A percentile compares a stretch with the other conserved stretches of the same genome.
Conservation (phyloP, 2,113 vertebrate species). For the Bagarius yarrelli region DNA sequence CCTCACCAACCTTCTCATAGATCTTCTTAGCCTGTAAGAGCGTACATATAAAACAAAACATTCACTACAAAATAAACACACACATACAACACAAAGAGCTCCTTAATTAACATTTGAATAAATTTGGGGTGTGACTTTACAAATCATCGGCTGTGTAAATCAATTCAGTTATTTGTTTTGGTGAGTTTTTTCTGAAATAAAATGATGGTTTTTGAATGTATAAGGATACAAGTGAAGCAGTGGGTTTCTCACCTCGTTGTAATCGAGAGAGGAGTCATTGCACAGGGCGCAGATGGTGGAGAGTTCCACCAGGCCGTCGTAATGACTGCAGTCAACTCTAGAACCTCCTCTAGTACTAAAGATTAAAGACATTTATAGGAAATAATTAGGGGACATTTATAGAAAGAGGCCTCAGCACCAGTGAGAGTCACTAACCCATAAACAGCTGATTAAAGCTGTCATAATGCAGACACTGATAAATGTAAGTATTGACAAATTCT, state of each 20-base stretch:
- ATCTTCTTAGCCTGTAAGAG: conserved; percentile 80
- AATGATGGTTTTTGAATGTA: background rate
- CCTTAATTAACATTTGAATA: no score
- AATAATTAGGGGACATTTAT: background rate
- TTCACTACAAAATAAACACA: background rate
- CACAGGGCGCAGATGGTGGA: conserved; percentile 91
- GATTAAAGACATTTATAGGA: background rate
- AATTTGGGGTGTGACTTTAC: no score
- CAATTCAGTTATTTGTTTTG: background rate
- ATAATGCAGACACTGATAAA: background rate
- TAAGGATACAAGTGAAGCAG: background rate
- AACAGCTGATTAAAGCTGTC: background rate
- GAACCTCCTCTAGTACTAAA: conserved; percentile 78
- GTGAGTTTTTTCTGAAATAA: background rate
- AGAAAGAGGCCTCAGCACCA: background rate
- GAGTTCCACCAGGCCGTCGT: conserved; percentile 87
- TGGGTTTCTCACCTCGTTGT: conserved; percentile 78
- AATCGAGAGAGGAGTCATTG: conserved; percentile 93
- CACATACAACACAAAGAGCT: no score
- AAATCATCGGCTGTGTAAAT: no score
- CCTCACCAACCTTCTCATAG: conserved; percentile 92
- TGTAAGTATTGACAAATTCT: background rate
- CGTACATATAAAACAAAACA: background rate
- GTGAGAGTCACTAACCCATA: no score
- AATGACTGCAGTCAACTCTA: conserved; percentile 74